Conservation (phyloP, 2,888 invertebrate species). For the Sialis lutaria region DNA sequence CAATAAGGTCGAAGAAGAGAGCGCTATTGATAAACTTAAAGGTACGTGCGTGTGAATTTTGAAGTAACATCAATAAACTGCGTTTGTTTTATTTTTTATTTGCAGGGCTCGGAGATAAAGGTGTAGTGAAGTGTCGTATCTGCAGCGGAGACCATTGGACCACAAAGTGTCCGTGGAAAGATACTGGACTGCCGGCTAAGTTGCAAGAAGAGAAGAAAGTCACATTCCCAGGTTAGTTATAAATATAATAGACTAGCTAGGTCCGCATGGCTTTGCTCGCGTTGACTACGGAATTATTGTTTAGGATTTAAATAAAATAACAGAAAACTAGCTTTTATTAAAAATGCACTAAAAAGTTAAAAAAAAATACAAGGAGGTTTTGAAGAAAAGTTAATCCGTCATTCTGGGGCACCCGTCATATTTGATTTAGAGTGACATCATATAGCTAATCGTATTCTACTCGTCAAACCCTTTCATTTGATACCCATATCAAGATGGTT, state of each 20-base stretch:
- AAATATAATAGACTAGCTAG: conserved; percentile 4
- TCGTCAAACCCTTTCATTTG: too few relatives aligned
- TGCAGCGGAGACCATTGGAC: conserved; percentile 98
- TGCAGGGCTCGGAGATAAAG: conserved; percentile 33
- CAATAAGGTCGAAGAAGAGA: conserved; percentile 65
- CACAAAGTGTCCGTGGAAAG: conserved; percentile 93
- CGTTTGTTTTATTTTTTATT: conserved; percentile 5
- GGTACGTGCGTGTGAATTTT: conserved; percentile 22
- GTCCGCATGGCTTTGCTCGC: too few relatives aligned
- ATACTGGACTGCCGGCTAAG: conserved; percentile 57
- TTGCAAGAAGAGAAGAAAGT: conserved; percentile 34
- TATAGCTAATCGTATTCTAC: too few relatives aligned
- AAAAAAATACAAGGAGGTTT: too few relatives aligned
- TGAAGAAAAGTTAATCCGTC: too few relatives aligned
- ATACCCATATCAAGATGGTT: too few relatives aligned
- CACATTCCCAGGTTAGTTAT: conserved; percentile 12
- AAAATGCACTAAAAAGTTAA: too few relatives aligned
- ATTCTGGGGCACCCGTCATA: too few relatives aligned
- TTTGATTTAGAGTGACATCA: too few relatives aligned
- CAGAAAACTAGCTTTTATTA: too few relatives aligned
- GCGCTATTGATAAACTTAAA: conserved; percentile 69
- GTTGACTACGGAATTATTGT: too few relatives aligned
- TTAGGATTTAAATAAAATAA: too few relatives aligned
- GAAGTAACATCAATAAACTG: not conserved
- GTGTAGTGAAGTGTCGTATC: conserved; percentile 70